A percentile compares a stretch with the other conserved stretches of the same genome.
phyloP scores from a whole-genome alignment of 2,888 invertebrate species.

The Macrophya annulata region DNA sequence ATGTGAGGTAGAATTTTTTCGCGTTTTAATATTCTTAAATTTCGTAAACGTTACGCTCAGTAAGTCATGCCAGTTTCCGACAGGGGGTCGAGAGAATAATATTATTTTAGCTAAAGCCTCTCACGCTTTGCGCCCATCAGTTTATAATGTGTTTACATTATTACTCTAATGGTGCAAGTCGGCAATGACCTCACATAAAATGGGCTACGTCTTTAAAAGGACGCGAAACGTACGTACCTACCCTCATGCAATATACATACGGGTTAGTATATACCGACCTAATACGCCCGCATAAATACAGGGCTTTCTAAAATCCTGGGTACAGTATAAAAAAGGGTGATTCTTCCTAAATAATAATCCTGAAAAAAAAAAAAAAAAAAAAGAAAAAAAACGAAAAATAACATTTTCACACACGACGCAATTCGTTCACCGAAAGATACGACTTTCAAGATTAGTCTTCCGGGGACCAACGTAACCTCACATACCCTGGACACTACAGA shows the following conservation, averaged over 20 bases:
- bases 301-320: constrained; percentile 32
- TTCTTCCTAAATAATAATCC: neutral
- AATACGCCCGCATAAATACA: constrained; percentile 22
- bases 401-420: neutral
- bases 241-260: constrained; percentile 36
- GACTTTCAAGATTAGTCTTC: neutral
- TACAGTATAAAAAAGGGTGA: neutral
- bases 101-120: constrained; percentile 35
- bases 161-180: constrained; percentile 29
- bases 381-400: neutral
- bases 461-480: too few relatives aligned
- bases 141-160: constrained; percentile 48
- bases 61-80: neutral
- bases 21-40: constrained; percentile 23
- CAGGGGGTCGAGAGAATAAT: constrained; percentile 24
- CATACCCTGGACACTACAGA: neutral
- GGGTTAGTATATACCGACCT: neutral
- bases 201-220: constrained; percentile 30
- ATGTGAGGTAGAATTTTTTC: neutral
- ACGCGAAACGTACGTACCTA: neutral
- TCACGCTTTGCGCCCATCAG: neutral
- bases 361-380: neutral
- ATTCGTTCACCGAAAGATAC: neutral
- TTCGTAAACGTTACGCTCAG: neutral
- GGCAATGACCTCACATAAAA: constrained; percentile 37